Base-by-base conservation (phyloP, 2,888 invertebrate genomes). In the Tuberolachnus salignus region DNA sequence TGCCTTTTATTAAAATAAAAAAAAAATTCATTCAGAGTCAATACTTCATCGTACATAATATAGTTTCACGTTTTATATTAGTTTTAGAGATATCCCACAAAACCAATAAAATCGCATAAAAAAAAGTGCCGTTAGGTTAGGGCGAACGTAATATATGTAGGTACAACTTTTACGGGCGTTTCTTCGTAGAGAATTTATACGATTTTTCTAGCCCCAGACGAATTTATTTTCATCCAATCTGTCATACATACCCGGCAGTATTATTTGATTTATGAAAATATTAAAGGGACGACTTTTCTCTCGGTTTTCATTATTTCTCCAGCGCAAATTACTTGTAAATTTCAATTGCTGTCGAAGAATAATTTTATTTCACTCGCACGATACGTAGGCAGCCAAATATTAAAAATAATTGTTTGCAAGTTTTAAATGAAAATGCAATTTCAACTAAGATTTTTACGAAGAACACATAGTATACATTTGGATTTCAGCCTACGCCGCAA, bases 1-100 rank as follows among this genome's bases (percentile, higher is more conserved):
- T 72, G 19, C 34, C 16, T 59, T 59, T 44, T n/a, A 71, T 70
- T 46, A 71, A 66, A 23, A 46, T 46, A 71, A 66, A 23, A 46
- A 53, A 34, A 23, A 26, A 53, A 44, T 34, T 9, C 55, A 44
- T 70, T 44, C 55, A n/a, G n/a, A 71, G 46, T n/a, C 6, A 16
- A 70, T 23, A 59, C 44, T 59, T 71, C 23, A 19, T 57, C n/a
- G 34, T 34, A 34, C 34, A 59, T 59, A 46, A 19, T 34, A 57
- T n/a, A 55, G 44, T 59, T 59, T 71, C n/a, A 13, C n/a, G 46
- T 23, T 23, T 23, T 23, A 70, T 71, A n/a, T n/a, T n/a, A n/a
- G 6, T 34, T 34, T 34, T 34, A 34, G 3, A 59, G 23, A 57
- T 46, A 26, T 1, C 46, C 16, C 11, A 11, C 21, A 42, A 21